Percentiles rank a stretch among this genome's conserved stretches.
phyloP scores from a whole-genome alignment of 1,140 invertebrate genomes.

The Cyphomyrmex costatus region DNA sequence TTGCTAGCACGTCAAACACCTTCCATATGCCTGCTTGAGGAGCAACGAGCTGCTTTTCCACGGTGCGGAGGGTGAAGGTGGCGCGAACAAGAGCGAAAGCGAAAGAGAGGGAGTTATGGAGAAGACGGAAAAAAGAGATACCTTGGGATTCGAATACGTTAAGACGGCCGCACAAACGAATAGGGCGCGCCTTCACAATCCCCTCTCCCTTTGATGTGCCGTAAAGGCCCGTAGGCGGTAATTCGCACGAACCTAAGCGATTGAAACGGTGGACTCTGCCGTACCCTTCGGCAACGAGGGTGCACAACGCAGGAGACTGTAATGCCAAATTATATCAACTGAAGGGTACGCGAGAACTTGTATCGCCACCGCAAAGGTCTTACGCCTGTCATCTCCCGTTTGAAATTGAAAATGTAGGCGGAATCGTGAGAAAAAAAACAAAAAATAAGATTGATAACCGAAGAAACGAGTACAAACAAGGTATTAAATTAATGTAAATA shows the following conservation, averaged over 20 bases:
- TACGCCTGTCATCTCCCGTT: not conserved
- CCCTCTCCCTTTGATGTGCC: constrained; percentile 73
- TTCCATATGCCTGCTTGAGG: constrained; percentile 64
- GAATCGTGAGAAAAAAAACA: not conserved
- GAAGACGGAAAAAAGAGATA: constrained; percentile 16
- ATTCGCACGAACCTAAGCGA: constrained; percentile 76
- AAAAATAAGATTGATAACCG: no score
- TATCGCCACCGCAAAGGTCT: constrained; percentile 20
- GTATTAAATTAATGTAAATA: no score
- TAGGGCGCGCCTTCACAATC: constrained; percentile 56
- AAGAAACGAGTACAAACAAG: no score
- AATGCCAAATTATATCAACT: constrained; percentile 45
- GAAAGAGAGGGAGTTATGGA: constrained; percentile 24
- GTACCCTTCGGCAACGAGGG: constrained; percentile 26
- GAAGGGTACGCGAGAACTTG: constrained; percentile 27
- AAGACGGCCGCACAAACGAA: constrained; percentile 60
- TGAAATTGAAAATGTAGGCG: not conserved
- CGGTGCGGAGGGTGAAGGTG: constrained; percentile 13
- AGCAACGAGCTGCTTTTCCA: constrained; percentile 56
- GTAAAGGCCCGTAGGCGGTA: constrained; percentile 69
- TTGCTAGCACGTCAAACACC: constrained; percentile 62
- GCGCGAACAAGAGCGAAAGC: constrained; percentile 20
- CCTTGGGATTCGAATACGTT: constrained; percentile 70
- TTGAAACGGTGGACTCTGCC: constrained; percentile 67
- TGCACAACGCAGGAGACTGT: constrained; percentile 24